Evolutionary conservation across 2,113 vertebrate species (phyloP), one percentile per base, ranked within the genome.

Genomic region (Oncorhynchus keta): DNA sequence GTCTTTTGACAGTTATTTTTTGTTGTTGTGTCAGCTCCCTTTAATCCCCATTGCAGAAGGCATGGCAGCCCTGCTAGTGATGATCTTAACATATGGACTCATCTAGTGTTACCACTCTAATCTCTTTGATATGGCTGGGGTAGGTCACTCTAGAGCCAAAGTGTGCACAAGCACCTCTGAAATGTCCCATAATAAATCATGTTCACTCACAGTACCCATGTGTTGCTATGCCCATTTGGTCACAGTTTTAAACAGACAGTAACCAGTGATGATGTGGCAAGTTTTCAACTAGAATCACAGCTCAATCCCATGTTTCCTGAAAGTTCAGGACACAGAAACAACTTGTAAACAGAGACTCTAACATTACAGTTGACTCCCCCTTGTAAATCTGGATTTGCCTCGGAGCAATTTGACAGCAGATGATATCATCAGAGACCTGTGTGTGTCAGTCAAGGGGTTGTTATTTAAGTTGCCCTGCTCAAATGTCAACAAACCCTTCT

Each of bases 1-100:
- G 78, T 86, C 68, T 74, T 79, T 74, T 62, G 32, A 8, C 74
- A 26, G 62, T 81, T 69, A 81, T 14, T 85, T 78, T 78, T 78
- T 67, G 48, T 2, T 72, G 68, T 76, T 86, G 78, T 71, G 68
- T 51, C 12, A 28, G 45, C 20, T 73, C 49, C 20, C 73, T 72
- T 76, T 48, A 12, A 80, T 55, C 65, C 72, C 55, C 70, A 20
- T 74, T 45, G 9, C 39, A 11, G 9, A 45, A 45, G 11, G 39
- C 9, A 55, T 71, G 45, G 30, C 72, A 70, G 78, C 28, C 26
- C 11, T 45, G 39, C 0, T 79, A 67, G 76, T 70, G 45, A 66
- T 59, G 57, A 69, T 49, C 22, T 70, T 75, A 24, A 22, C 24
- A 67, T 30, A 28, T 32, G 11, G 22, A 26, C 65, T 67, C n/a